These are phyloP conservation scores for Dysmachus trigonus DNA, from an alignment of 2,888 invertebrate genomes.

Conservation along the genomic window DNA sequence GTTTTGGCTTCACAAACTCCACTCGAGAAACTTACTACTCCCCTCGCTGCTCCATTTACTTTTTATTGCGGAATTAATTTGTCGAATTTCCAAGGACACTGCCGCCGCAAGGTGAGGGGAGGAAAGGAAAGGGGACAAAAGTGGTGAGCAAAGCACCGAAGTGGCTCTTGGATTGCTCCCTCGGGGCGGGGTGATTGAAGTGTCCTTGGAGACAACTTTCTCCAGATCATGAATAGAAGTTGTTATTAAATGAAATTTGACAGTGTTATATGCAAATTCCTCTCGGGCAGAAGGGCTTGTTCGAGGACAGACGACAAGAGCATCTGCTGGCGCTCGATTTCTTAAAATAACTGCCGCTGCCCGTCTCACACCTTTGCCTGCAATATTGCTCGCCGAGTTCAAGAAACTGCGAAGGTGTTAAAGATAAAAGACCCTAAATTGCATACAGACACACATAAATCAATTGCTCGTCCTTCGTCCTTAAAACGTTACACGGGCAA, in stretches of 20 bases:
- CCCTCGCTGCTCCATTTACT: slow-evolving; percentile 3
- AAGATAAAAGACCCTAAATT: neutral
- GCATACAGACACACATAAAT: neutral
- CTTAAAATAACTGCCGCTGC: slow-evolving; percentile 6
- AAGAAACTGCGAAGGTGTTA: neutral
- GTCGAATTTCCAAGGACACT: slow-evolving; percentile 1
- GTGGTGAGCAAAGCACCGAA: neutral
- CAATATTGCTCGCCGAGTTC: neutral
- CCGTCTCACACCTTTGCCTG: neutral
- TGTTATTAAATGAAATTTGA: slow-evolving; percentile 25
- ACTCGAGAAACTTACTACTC: neutral
- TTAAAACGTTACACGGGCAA: too few species aligned
- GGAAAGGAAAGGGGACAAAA: neutral
- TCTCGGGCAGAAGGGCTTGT: neutral
- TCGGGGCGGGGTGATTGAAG: neutral
- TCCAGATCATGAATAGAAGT: slow-evolving; percentile 26
- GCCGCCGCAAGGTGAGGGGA: too few species aligned
- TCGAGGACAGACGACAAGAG: too few species aligned
- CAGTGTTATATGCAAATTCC: slow-evolving; percentile 34
- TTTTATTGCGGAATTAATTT: slow-evolving; percentile 37
- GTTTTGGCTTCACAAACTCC: slow-evolving; percentile 1
- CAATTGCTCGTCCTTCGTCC: neutral
- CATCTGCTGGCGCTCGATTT: neutral
- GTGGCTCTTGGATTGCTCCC: neutral
- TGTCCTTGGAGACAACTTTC: slow-evolving; percentile 30